Evolutionary conservation across 2,888 invertebrate species (phyloP), one percentile per base, ranked within the genome.

Genomic region (Ennomos fuscantarius): DNA sequence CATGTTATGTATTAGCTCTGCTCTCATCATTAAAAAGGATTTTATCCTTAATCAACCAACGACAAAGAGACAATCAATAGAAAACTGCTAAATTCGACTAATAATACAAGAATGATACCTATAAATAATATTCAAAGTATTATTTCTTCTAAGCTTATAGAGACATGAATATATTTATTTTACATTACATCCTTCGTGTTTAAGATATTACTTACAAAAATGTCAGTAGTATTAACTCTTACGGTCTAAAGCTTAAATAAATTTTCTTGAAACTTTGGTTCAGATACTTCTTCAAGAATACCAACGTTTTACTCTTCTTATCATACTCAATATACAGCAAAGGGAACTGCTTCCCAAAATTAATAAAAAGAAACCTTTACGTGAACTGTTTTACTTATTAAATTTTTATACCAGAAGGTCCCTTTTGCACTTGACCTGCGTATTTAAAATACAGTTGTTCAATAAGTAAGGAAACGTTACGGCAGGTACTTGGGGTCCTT

Each of bases 381-480:
- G 53, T 57, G 61, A 49, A 55, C 58, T 61, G 53, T 57, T 63
- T 66, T 45, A 63, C 61, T 63, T 59, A 57, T 62, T 41, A 63
- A 62, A 53, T 45, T 45, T 60, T 61, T 52, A 61, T 52, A 61
- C 56, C 49, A 43, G 58, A 60, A 47, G 59, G 46, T 60, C 50
- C 47, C 43, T 57, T 57, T 62, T 54, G 59, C 67, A 70, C 73
- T 79, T 77, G 78, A 78, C 76, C 74, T 70, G 53, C 69, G 70
- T 72, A 78, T 74, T 81, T 77, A 80, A 77, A 80, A 79, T 75
- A 73, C 74, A 78, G 73, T 75, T 76, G 73, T 75, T 75, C 77
- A 82, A 82, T 82, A 81, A 78, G 76, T 76, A 81, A 81, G 80
- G 81, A 79, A 86, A 78, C 81, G 77, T 82, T 84, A 82, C 74